A percentile compares a stretch with the other conserved stretches of the same genome.
These are phyloP conservation scores for Numenius arquata DNA, from an alignment of 2,113 vertebrate genomes.

Conservation along the genomic window DNA sequence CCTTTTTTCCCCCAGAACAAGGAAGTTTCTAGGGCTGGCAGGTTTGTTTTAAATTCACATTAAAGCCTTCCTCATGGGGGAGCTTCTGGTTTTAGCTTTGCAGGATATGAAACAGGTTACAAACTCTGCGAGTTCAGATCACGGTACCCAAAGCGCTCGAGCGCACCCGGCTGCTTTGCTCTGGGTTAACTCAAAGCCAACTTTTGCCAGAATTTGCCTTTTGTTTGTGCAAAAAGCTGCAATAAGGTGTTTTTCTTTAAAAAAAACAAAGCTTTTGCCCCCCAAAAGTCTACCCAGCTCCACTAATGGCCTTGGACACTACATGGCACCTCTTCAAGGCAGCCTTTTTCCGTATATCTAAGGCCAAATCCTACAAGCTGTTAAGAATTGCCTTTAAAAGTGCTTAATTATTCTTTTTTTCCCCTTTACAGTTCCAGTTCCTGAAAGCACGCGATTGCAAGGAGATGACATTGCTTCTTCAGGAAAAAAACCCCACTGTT, in stretches of 20 bases:
- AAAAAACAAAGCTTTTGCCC: not conserved
- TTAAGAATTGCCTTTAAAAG: not conserved
- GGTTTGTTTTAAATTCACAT: not conserved
- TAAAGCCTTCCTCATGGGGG: not conserved
- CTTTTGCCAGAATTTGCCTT: not conserved
- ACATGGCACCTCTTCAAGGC: not conserved
- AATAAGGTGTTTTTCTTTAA: not conserved
- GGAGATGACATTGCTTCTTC: not conserved
- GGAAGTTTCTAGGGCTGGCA: not conserved
- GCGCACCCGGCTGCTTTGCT: accelerated
- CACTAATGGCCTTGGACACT: not conserved
- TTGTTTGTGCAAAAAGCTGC: not conserved
- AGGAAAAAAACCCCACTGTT: not conserved
- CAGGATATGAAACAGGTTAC: not conserved
- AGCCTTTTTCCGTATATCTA: not conserved
- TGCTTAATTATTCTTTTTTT: not conserved
- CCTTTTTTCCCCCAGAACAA: not conserved
- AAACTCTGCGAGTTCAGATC: not conserved
- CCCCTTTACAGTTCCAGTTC: not conserved
- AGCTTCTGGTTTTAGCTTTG: not conserved
- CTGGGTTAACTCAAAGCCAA: too few relatives aligned
- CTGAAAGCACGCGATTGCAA: not conserved
- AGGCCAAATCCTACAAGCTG: not conserved
- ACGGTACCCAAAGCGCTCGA: accelerated
- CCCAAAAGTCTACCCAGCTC: not conserved